Evolutionary conservation across 2,888 invertebrate species (phyloP).

Genomic region (Dryocosmus kuriphilus): DNA sequence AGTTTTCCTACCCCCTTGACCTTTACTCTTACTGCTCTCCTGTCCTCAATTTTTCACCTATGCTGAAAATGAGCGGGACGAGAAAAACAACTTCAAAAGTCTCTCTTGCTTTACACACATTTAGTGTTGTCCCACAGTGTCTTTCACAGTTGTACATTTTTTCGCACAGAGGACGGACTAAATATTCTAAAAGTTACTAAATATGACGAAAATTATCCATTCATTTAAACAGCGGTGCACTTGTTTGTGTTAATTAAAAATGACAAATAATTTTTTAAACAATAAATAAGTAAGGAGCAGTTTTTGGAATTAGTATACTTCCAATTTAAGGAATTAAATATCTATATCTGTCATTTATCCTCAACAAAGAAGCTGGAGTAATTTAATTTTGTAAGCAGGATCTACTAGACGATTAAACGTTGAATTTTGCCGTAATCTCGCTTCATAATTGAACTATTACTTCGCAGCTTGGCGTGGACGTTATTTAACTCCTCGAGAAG

Average conservation of each 20-base stretch:
- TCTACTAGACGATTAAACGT: neutral
- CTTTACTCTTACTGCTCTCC: constrained; percentile 1
- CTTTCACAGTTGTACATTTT: neutral
- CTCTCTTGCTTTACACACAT: neutral
- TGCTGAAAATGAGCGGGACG: constrained; percentile 4
- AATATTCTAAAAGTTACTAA: too few species aligned
- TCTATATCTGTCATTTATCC: neutral
- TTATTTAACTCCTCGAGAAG: constrained; percentile 16
- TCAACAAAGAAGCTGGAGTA: constrained; percentile 5
- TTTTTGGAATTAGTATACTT: too few species aligned
- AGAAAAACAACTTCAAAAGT: constrained; percentile 27
- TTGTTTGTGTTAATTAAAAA: too few species aligned
- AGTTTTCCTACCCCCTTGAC: neutral
- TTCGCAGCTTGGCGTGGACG: constrained; percentile 13
- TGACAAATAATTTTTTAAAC: too few species aligned
- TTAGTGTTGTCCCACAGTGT: neutral
- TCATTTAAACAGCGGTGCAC: too few species aligned
- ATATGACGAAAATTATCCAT: too few species aligned
- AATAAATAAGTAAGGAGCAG: too few species aligned
- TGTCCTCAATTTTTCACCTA: neutral
- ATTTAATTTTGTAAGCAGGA: constrained; percentile 1
- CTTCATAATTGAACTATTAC: constrained; percentile 35
- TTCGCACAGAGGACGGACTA: neutral
- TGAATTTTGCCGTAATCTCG: constrained; percentile 11
- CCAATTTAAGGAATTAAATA: too few species aligned